Evolutionary conservation across 2,113 vertebrate genomes (phyloP), one percentile per base, ranked within the genome.

Genomic region (Anarrhichthys ocellatus): DNA sequence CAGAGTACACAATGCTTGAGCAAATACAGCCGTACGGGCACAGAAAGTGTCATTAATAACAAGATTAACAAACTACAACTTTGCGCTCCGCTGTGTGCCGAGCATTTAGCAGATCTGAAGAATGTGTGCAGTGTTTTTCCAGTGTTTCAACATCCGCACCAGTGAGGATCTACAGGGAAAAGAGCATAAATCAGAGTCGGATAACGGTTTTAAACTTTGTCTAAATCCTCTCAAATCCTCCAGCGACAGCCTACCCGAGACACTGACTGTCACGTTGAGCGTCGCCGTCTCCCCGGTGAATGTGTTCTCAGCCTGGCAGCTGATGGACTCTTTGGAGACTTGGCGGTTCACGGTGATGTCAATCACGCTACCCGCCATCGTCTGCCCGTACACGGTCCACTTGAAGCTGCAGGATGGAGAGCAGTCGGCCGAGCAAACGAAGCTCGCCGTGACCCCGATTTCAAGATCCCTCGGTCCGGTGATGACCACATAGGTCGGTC

Each of bases 71-170:
- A 58, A 52, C 1, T 29, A 4, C n/a, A 48, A 9, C 8, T 56
- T n/a, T 22, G 50, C 22, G 56, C 9, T 14, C 9, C 29, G 4
- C 6, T 3, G 48, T 50, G 44, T 15, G 15, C 52, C 11, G 15
- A 61, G 54, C 6, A 5, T 14, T 29, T 22, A 2, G 52, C 27
- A 24, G 36, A 18, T 65, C 32, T 22, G 32, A 5, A 38, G 17
- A 27, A 52, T 20, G 8, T 38, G 40, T 42, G 2, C 40, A 8
- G 72, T 34, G 32, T 61, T 63, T 22, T 15, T 32, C 46, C 44
- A 36, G n/a, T 2, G 38, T 59, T 44, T 89, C 64, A 89, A 22
- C 88, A 89, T 75, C 81, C 84, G 73, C 88, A 89, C 88, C 81
- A 87, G 6, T 65, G 52, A 66, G 83, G 68, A 24, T 87, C 84